Base-by-base conservation (phyloP, 2,888 invertebrate genomes). In the Hirtodrosophila cameraria region DNA sequence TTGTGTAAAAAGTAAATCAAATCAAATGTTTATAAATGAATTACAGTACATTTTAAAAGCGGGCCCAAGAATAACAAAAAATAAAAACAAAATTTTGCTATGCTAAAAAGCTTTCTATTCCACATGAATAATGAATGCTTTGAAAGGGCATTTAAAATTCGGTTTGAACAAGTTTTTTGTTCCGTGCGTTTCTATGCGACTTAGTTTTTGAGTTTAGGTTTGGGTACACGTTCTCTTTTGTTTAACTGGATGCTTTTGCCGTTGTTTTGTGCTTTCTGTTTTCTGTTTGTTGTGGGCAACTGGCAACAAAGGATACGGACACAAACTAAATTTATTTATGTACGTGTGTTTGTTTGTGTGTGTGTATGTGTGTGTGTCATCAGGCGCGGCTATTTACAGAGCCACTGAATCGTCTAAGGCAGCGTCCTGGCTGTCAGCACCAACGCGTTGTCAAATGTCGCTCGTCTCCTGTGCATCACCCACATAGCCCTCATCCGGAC, bases 401-500 rank as follows among this genome's bases (percentile, higher is more conserved):
- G 90, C 90, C 64, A 90, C 90, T 54, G 90, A 90, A 71, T 90
- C 90, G 64, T 90, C 90, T 73, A 89, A 88, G 74, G 86, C 87
- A 65, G 72, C 84, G 73, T 73, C 72, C 86, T 61, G 73, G 46
- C 50, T 75, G 45, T 72, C 76, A 55, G 66, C 72, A 35, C 49
- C 54, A 30, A 41, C 46, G 35, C 86, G 88, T 70, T 88, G 94
- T 94, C 94, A 94, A 91, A 94, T 94, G 88, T 94, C 94, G 84
- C 94, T 93, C 62, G 94, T 93, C 86, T 93, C 93, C 43, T 91
- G 92, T 20, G 91, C 92, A 77, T 96, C 96, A 30, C 96, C 96
- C 50, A 96, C 96, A 90, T 96, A 96, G 12, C 96, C 96, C 90
- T 96, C 96, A 89, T 96, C 96, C 28, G 96, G 96, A 90, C 96